phyloP scores from a whole-genome alignment of 1,140 invertebrate genomes.

The Schlechtendalia chinensis region DNA sequence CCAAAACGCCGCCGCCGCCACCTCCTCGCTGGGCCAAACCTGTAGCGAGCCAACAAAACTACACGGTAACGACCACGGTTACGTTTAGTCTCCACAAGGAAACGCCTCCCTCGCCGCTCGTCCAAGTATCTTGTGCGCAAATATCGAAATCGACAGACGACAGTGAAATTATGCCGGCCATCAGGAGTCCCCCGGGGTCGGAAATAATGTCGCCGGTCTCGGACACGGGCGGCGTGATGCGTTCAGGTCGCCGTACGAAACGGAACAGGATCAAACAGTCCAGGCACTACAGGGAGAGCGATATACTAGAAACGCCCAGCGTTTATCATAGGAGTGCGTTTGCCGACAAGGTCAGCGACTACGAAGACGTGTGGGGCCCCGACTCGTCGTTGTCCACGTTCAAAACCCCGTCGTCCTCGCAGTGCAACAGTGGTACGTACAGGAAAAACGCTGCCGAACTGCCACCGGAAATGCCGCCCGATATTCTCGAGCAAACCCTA shows the following conservation, averaged over 20 bases:
- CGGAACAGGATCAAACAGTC: conserved; percentile 57
- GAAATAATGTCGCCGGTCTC: conserved; percentile 53
- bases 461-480: conserved; percentile 54
- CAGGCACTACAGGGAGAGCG: conserved; percentile 72
- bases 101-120: conserved; percentile 54
- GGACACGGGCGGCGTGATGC: conserved; percentile 57
- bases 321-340: conserved; percentile 81
- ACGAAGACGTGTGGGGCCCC: conserved; percentile 89
- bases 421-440: conserved; percentile 49
- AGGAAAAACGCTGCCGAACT: conserved; percentile 43
- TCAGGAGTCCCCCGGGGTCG: conserved; percentile 45
- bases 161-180: conserved; percentile 39
- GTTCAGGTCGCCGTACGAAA: conserved; percentile 49
- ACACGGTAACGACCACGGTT: conserved; percentile 77
- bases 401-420: conserved; percentile 57
- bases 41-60: conserved; percentile 62
- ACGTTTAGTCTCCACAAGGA: conserved; percentile 73
- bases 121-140: conserved; percentile 15
- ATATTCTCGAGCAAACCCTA: conserved; percentile 53
- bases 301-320: conserved; percentile 72
- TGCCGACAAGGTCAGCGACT: conserved; percentile 89
- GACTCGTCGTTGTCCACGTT: conserved; percentile 58
- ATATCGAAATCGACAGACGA: conserved; percentile 40
- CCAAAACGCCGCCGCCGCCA: conserved; percentile 66
- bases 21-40: conserved; percentile 63